Evolutionary conservation across 2,797 vertebrate genomes (phyloP).

Genomic region (Tokudaia tokunoshimensis): DNA sequence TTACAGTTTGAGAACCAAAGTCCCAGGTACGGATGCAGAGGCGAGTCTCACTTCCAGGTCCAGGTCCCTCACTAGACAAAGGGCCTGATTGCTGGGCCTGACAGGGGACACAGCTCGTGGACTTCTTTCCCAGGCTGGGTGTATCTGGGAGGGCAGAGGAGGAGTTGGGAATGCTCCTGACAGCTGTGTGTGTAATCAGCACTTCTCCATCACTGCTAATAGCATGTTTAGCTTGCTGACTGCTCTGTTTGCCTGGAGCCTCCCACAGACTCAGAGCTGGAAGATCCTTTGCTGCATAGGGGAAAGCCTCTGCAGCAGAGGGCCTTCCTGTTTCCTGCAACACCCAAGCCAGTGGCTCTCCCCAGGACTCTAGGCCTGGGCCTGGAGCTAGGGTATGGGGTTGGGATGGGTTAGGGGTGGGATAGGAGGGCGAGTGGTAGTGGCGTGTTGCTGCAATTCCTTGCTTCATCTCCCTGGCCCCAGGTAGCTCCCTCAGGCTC

Average conservation of each 20-base stretch:
- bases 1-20: neutral
- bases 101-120: neutral
- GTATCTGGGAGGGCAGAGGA: neutral
- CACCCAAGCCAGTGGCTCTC: neutral
- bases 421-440: neutral
- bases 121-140: neutral
- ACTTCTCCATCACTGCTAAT: conserved; percentile 76
- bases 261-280: conserved; percentile 61
- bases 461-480: accelerated
- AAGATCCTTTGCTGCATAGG: conserved; percentile 21
- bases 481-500: neutral
- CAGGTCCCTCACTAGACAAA: neutral
- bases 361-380: neutral
- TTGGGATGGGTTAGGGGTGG: neutral
- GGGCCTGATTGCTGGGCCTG: neutral
- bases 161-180: conserved; percentile 11
- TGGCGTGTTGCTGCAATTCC: neutral
- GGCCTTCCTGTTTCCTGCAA: neutral
- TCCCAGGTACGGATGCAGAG: neutral
- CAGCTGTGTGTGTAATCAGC: conserved; percentile 49
- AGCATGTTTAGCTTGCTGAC: conserved; percentile 68
- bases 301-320: neutral
- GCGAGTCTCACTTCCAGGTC: neutral
- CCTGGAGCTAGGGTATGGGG: neutral
- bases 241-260: conserved; percentile 74